A percentile compares a stretch with the other conserved stretches of the same genome.
Evolutionary conservation across 2,888 invertebrate genomes (phyloP).

Genomic region (Caenorhabditis afra): DNA sequence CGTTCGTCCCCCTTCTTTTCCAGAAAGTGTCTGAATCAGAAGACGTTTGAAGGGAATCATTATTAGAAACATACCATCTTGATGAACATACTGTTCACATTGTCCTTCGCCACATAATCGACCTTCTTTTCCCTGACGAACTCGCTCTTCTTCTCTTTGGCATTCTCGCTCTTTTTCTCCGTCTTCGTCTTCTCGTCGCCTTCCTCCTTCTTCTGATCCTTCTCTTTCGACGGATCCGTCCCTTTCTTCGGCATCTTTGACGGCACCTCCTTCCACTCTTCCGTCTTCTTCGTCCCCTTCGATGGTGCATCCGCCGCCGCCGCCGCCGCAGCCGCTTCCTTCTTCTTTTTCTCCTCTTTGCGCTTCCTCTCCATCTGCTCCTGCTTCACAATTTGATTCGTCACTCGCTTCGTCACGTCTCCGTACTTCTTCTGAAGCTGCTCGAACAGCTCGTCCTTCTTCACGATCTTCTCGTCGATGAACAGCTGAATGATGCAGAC

Average conservation of each 20-base stretch:
- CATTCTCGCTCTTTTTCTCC: neutral
- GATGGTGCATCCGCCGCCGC: neutral
- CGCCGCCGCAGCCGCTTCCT: neutral
- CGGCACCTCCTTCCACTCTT: slow-evolving; percentile 6
- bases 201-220: neutral
- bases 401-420: slow-evolving; percentile 25
- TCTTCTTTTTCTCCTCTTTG: slow-evolving; percentile 15
- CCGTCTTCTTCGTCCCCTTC: slow-evolving; percentile 9
- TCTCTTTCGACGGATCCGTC: slow-evolving; percentile 3
- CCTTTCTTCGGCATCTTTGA: slow-evolving; percentile 3
- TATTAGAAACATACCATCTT: too few species aligned
- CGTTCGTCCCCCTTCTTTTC: neutral
- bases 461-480: slow-evolving; percentile 39
- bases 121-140: neutral
- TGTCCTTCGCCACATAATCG: neutral
- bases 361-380: slow-evolving; percentile 9
- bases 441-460: slow-evolving; percentile 16
- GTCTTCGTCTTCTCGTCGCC: neutral
- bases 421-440: slow-evolving; percentile 36
- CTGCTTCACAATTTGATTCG: slow-evolving; percentile 6
- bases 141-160: neutral
- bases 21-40: neutral
- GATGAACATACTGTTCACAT: neutral
- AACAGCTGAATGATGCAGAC: slow-evolving; percentile 31
- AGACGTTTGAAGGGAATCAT: too few species aligned